These are phyloP conservation scores for Drosophila meridionalis DNA, from an alignment of 2,888 invertebrate species.

Conservation along the genomic window DNA sequence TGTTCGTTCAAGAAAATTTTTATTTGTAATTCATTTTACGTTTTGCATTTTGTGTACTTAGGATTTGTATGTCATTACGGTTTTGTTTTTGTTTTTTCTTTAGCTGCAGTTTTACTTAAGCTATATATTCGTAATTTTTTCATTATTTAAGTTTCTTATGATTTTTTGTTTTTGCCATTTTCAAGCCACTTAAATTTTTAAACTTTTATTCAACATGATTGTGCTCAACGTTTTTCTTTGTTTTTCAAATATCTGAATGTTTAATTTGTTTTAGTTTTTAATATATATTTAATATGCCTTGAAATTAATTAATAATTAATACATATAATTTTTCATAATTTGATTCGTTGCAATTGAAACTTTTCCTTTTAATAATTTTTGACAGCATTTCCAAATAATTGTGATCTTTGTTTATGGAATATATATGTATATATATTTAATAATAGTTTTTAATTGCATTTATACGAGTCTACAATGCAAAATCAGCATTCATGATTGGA, in stretches of 20 bases:
- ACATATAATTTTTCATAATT: conserved; percentile 38
- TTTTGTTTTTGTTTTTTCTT: conserved; percentile 26
- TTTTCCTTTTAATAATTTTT: conserved; percentile 5
- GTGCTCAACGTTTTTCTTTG: conserved; percentile 83
- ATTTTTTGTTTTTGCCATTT: conserved; percentile 52
- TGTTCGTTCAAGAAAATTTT: conserved; percentile 28
- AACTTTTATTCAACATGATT: conserved; percentile 80
- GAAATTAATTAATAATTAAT: conserved; percentile 42
- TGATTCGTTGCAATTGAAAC: conserved; percentile 69
- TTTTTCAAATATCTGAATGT: conserved; percentile 35
- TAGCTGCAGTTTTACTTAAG: conserved; percentile 59
- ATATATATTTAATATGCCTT: conserved; percentile 27
- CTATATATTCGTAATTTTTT: conserved; percentile 45
- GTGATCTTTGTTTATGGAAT: conserved; percentile 16
- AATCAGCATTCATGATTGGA: conserved; percentile 56
- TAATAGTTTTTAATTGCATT: conserved; percentile 57
- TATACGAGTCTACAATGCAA: conserved; percentile 42
- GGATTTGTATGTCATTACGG: conserved; percentile 40
- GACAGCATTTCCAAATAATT: conserved; percentile 25
- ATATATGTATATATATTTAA: conserved; percentile 22
- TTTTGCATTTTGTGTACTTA: conserved; percentile 58
- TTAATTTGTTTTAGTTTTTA: conserved; percentile 21
- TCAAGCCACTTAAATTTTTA: conserved; percentile 51
- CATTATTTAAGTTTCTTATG: conserved; percentile 7
- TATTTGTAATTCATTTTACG: conserved; percentile 48